Base-by-base conservation (phyloP, 2,113 vertebrate species). In the Corynorhinus townsendii region DNA sequence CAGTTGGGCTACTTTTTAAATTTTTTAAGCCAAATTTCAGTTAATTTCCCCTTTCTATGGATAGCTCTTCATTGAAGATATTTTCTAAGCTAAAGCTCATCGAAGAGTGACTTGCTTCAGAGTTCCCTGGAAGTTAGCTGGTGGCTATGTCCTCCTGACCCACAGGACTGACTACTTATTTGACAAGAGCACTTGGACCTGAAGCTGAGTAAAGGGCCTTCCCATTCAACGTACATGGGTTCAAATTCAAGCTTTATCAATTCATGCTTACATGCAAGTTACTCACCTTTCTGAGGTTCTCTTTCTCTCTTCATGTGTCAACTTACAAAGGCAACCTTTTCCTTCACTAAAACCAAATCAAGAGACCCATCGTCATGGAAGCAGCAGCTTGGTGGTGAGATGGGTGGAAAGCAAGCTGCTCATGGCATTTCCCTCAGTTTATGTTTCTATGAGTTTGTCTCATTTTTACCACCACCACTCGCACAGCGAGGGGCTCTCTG, bases 261-360 rank as follows among this genome's bases (percentile, higher is more conserved):
- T 54, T 35, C 47, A 11, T 35, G 24, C 22, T 76, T 64, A 43
- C 20, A 2, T 71, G 68, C 11, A 20, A 80, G 33, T 54, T 82
- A 7, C 82, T 93, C 80, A n/a, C 12, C 43, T 52, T 71, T 64
- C 88, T 49, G 45, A 72, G n/a, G 11, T 84, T 86, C 54, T 91
- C 12, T 81, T n/a, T 66, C 19, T 88, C 56, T n/a, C 91, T 38
- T 91, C 49, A 72, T 2, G 45, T 45, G 84, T 5, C 11, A 38
- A 38, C 28, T 86, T 69, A 73, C 4, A 90, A 93, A 85, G 33
- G 28, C 35, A 52, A 80, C 5, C 5, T 24, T 68, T 66, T 79
- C 33, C 64, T 47, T 69, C 30, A 72, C 75, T 62, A 64, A 75
- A 64, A 80, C 4, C 62, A 59, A 85, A 47, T 75, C 45, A 86